phyloP scores from a whole-genome alignment of 2,888 invertebrate species.

The Steinernema carpocapsae region DNA sequence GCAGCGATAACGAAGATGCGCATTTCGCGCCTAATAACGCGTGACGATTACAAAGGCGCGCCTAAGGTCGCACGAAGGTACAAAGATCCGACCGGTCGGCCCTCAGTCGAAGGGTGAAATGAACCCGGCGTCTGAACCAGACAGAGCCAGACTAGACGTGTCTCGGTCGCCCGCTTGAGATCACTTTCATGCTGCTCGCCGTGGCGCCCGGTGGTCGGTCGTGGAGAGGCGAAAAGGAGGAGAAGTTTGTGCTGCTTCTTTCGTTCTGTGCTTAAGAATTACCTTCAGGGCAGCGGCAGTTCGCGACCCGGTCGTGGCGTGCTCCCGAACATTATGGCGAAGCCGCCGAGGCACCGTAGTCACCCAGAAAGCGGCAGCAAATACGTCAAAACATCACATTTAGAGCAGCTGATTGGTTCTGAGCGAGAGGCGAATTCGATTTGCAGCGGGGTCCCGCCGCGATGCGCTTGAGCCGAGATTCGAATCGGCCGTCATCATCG shows the following conservation, averaged over 20 bases:
- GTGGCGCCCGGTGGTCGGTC: neutral
- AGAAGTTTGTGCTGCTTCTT: constrained; percentile 27
- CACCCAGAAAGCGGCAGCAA: neutral
- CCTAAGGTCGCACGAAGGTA: no score
- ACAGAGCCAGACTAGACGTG: no score
- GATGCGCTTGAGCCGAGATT: neutral
- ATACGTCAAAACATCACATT: constrained; percentile 31
- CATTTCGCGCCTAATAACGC: no score
- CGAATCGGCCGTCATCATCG: neutral
- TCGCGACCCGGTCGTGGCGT: constrained; percentile 11
- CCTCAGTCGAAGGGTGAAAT: no score
- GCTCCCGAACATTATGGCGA: constrained; percentile 10
- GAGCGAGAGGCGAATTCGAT: neutral
- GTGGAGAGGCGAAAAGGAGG: neutral
- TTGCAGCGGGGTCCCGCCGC: neutral
- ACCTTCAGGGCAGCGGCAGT: constrained; percentile 8
- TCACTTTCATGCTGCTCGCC: no score
- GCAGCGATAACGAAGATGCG: neutral
- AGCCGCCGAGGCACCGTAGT: constrained; percentile 26
- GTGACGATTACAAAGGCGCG: no score
- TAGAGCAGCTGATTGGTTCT: constrained; percentile 24
- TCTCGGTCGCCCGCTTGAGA: no score
- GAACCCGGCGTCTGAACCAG: no score
- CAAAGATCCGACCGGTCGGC: no score
- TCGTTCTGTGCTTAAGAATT: constrained; percentile 22